Evolutionary conservation across 2,797 vertebrate genomes (phyloP).

Genomic region (Notolepis coatsorum): DNA sequence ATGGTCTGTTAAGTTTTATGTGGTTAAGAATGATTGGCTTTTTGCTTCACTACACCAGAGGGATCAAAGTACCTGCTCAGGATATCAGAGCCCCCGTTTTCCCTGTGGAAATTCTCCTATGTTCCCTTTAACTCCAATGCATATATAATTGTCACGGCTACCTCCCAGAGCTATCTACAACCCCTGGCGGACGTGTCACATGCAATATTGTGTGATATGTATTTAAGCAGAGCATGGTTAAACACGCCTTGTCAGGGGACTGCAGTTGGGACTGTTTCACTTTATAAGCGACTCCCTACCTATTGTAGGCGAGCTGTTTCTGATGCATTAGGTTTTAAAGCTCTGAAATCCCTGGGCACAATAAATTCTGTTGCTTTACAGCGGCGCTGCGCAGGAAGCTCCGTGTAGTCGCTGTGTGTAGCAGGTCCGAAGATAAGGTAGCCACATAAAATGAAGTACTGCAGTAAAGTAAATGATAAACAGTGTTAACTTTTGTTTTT

Average conservation of each 20-base stretch:
- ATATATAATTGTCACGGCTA: slow-evolving; percentile 70
- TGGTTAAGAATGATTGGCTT: slow-evolving; percentile 82
- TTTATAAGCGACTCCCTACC: slow-evolving; percentile 49
- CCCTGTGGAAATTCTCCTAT: slow-evolving; percentile 59
- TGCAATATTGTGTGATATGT: slow-evolving; percentile 64
- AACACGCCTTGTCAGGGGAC: slow-evolving; percentile 49
- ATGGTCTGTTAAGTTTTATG: slow-evolving; percentile 86
- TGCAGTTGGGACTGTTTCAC: slow-evolving; percentile 62
- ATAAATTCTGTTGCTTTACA: background rate
- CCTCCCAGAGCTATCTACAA: slow-evolving; percentile 53
- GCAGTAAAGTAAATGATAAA: background rate
- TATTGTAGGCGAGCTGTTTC: slow-evolving; percentile 26
- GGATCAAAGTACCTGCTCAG: slow-evolving; percentile 74
- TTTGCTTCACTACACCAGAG: slow-evolving; percentile 79
- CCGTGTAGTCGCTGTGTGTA: background rate
- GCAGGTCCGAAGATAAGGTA: background rate
- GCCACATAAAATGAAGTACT: background rate
- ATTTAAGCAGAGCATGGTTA: slow-evolving; percentile 50
- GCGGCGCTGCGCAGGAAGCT: background rate
- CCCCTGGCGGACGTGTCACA: slow-evolving; percentile 63
- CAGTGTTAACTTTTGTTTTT: background rate
- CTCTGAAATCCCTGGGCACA: background rate
- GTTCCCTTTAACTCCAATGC: slow-evolving; percentile 65
- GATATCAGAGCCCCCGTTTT: slow-evolving; percentile 59
- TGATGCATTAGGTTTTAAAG: slow-evolving; percentile 5